A percentile compares a stretch with the other conserved stretches of the same genome.
phyloP scores from a whole-genome alignment of 1,140 invertebrate species.

The Orchesella cincta region DNA sequence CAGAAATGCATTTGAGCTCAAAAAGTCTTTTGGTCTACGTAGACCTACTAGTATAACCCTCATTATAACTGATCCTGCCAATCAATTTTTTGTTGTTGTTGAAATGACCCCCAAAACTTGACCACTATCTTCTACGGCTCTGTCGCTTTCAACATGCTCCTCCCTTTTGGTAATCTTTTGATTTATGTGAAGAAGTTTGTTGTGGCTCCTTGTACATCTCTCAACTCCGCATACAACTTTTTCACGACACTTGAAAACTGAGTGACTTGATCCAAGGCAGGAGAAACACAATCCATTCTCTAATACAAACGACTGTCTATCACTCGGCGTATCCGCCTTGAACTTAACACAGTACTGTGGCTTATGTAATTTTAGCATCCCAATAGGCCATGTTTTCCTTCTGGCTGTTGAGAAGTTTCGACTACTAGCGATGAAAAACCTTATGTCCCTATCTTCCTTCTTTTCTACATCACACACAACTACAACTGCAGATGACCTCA shows the following conservation, averaged over 20 bases:
- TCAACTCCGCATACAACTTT: neutral
- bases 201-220: neutral
- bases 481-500: neutral
- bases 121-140: too few relatives aligned
- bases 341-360: too few relatives aligned
- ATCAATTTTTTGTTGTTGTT: too few relatives aligned
- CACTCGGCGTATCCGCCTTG: neutral
- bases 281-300: neutral
- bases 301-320: neutral
- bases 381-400: neutral
- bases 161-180: neutral
- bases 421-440: neutral
- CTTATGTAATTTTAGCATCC: neutral
- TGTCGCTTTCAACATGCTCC: neutral
- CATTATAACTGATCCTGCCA: too few relatives aligned
- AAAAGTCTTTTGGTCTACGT: neutral
- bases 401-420: neutral
- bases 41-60: conserved; percentile 24
- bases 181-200: neutral
- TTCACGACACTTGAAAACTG: neutral
- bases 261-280: neutral
- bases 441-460: neutral
- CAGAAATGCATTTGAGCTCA: conserved; percentile 7
- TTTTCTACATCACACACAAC: neutral
- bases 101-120: too few relatives aligned